A percentile compares a stretch with the other conserved stretches of the same genome.
phyloP scores from a whole-genome alignment of 1,140 invertebrate genomes.

The Oryzaephilus surinamensis region DNA sequence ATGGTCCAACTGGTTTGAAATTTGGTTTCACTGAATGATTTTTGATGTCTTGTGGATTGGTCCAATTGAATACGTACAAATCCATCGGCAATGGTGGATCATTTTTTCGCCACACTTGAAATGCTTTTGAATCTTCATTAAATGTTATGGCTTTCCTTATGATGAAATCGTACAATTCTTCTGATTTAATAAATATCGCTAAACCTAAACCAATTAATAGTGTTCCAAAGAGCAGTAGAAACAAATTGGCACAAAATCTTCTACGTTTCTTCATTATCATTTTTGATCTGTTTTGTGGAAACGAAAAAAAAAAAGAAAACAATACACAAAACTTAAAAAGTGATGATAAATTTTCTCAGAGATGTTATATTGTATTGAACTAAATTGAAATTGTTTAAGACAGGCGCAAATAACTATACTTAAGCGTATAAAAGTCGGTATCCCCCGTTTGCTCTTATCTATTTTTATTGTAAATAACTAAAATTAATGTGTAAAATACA shows the following conservation, averaged over 20 bases:
- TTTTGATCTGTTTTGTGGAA: too few species aligned
- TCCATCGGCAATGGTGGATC: constrained; percentile 42
- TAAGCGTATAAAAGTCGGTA: too few species aligned
- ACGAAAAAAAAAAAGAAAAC: too few species aligned
- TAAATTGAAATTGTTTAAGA: too few species aligned
- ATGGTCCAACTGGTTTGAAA: constrained; percentile 56
- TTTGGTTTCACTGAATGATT: constrained; percentile 38
- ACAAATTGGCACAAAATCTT: constrained; percentile 11
- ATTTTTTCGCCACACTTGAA: constrained; percentile 27
- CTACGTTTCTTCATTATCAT: constrained; percentile 15
- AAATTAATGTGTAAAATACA: too few species aligned
- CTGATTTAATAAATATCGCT: constrained; percentile 15
- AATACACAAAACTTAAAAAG: too few species aligned
- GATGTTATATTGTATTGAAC: too few species aligned
- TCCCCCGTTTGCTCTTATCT: too few species aligned
- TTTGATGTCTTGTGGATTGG: constrained; percentile 53
- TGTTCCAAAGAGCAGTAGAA: constrained; percentile 16
- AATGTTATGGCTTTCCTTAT: constrained; percentile 16
- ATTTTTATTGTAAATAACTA: too few species aligned
- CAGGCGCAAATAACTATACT: too few species aligned
- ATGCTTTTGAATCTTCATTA: constrained; percentile 15
- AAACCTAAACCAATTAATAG: constrained; percentile 15
- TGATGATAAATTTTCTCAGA: too few species aligned
- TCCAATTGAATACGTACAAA: constrained; percentile 75
- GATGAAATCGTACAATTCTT: constrained; percentile 19